These are phyloP conservation scores for Furcifer pardalis DNA, from an alignment of 2,797 vertebrate genomes.

Conservation along the genomic window DNA sequence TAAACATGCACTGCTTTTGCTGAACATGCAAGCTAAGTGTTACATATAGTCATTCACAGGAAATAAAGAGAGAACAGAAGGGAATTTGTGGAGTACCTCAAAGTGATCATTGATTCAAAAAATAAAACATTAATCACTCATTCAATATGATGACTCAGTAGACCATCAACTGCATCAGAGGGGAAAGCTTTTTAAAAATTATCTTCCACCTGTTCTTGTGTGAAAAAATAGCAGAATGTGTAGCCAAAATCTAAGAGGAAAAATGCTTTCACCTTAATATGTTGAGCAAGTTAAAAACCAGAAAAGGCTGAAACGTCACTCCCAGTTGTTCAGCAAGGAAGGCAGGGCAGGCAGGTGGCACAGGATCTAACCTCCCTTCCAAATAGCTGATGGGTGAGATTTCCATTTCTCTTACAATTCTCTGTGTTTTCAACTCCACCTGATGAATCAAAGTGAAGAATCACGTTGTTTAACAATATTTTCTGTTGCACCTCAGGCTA, in stretches of 20 bases:
- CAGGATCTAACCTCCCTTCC: not conserved
- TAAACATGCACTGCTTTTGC: not conserved
- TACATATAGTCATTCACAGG: not conserved
- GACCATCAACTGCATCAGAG: not conserved
- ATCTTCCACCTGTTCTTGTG: not conserved
- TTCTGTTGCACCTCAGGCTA: not conserved
- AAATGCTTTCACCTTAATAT: not conserved
- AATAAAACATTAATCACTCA: not conserved
- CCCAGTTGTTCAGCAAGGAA: not conserved
- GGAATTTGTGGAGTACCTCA: not conserved
- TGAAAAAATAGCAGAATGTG: not conserved
- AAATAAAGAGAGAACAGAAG: not conserved
- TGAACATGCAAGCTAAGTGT: constrained; percentile 28
- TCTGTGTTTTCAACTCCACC: not conserved
- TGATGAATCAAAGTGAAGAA: not conserved
- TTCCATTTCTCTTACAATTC: not conserved
- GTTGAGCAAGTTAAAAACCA: not conserved
- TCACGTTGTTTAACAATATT: not conserved
- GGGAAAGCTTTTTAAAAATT: not conserved
- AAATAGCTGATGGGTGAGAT: not conserved
- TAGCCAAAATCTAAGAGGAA: constrained; percentile 15
- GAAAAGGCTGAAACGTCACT: not conserved
- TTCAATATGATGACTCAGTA: constrained; percentile 34
- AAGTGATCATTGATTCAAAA: not conserved
- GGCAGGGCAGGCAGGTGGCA: not conserved